Base-by-base conservation (phyloP, 2,113 vertebrate species). In the Rhea pennata region DNA sequence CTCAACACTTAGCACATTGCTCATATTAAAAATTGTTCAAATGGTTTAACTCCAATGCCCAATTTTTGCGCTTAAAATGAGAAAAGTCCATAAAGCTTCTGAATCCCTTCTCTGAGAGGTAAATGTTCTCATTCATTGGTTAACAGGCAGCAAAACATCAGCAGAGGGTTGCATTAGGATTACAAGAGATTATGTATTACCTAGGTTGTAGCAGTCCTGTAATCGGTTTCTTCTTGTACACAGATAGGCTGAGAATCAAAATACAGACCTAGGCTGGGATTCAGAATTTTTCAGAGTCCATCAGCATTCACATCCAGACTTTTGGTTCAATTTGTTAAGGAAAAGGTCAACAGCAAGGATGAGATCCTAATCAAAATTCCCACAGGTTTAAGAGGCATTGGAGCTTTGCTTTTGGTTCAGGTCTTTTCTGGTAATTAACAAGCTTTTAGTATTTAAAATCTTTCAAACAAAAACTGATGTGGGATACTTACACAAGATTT, bases 101-200 rank as follows among this genome's bases (percentile, higher is more conserved):
- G 27, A 93, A 82, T 42, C 67, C 56, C 65, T 95, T 33, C 33
- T 61, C 66, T 39, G 54, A 76, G 59, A 87, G 6, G 50, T 13
- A 89, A 79, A 62, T 39, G 22, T 19, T 48, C 22, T 6, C 44
- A n/a, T 19, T 80, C 46, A 3, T 12, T 36, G 40, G 71, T 87
- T 82, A 96, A 88, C 91, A 80, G 58, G 84, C 70, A 94, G 78
- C 74, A 91, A 93, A 94, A 80, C 51, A 89, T 0, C 0, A 93
- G 82, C 88, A 95, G 91, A 92, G 92, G 92, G 81, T 19, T 80
- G 91, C 59, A 83, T 71, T 62, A 74, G 96, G 96, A 97, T 97
- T 97, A 97, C 92, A 96, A 94, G 69, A 83, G 93, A 96, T 96
- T 96, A 97, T 77, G 81, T 81, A 70, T 81, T 95, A 92, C 87